A percentile compares a stretch with the other conserved stretches of the same genome.
These are phyloP conservation scores for Xestia rhomboidea DNA, from an alignment of 2,888 invertebrate genomes.

Conservation along the genomic window DNA sequence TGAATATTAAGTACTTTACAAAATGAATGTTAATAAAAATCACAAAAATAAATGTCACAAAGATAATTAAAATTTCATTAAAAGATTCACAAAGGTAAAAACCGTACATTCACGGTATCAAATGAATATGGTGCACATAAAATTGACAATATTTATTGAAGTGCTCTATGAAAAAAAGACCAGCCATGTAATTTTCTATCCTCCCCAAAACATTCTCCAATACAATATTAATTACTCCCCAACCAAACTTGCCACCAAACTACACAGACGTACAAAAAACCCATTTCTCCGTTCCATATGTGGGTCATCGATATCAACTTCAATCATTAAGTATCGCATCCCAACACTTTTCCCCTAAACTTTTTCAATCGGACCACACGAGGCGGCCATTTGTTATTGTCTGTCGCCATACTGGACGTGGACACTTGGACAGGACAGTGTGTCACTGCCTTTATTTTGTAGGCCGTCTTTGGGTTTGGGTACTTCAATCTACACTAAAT, in stretches of 20 bases:
- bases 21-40: too few species aligned
- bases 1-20: too few species aligned
- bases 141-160: neutral
- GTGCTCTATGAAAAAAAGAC: neutral
- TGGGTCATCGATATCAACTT: constrained; percentile 61
- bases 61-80: too few species aligned
- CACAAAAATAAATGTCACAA: too few species aligned
- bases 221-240: constrained; percentile 22
- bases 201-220: neutral
- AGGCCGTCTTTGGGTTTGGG: neutral
- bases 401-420: constrained; percentile 42
- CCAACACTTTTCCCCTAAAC: constrained; percentile 63
- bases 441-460: constrained; percentile 38
- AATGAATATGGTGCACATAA: neutral
- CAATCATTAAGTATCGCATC: constrained; percentile 58
- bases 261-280: constrained; percentile 37
- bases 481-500: neutral
- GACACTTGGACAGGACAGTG: constrained; percentile 20
- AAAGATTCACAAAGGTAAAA: neutral
- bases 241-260: constrained; percentile 18
- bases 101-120: neutral
- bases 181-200: too few species aligned
- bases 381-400: constrained; percentile 65
- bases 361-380: constrained; percentile 75
- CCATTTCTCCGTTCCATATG: constrained; percentile 33